phyloP scores from a whole-genome alignment of 2,113 vertebrate genomes.

The Misgurnus mizolepis region DNA sequence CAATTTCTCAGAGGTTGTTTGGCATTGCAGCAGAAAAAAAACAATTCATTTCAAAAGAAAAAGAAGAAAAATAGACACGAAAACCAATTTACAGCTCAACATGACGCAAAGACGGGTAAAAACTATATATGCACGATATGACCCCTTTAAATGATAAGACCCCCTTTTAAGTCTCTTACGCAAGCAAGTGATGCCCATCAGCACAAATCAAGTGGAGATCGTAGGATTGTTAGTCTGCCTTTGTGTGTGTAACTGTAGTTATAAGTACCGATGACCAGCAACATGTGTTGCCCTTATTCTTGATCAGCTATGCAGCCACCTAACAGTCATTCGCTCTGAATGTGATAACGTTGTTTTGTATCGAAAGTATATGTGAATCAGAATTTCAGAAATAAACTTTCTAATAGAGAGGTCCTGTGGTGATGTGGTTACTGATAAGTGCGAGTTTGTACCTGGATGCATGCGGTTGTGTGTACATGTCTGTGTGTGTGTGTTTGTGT shows the following conservation, averaged over 20 bases:
- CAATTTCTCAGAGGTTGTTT: too few species aligned
- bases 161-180: slow-evolving; percentile 1
- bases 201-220: slow-evolving; percentile 16
- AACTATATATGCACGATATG: background rate
- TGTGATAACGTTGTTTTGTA: slow-evolving; percentile 46
- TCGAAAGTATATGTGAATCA: slow-evolving; percentile 18
- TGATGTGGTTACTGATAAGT: slow-evolving; percentile 22
- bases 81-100: background rate
- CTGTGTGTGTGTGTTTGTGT: too few species aligned
- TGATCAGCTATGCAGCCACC: slow-evolving; percentile 53
- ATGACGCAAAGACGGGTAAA: background rate
- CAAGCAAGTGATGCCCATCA: slow-evolving; percentile 16
- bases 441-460: slow-evolving; percentile 13
- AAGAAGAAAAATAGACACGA: background rate
- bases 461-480: background rate
- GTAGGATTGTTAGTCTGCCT: slow-evolving; percentile 33
- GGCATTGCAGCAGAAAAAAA: too few species aligned
- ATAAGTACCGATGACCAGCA: slow-evolving; percentile 39
- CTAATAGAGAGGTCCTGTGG: background rate
- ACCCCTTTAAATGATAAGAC: background rate
- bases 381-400: slow-evolving; percentile 45
- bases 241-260: slow-evolving; percentile 19
- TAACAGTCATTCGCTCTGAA: slow-evolving; percentile 33
- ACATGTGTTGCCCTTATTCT: slow-evolving; percentile 37
- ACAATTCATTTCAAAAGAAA: too few species aligned